Conservation (phyloP, 2,797 vertebrate genomes). For the Scomberomorus guttatus region DNA sequence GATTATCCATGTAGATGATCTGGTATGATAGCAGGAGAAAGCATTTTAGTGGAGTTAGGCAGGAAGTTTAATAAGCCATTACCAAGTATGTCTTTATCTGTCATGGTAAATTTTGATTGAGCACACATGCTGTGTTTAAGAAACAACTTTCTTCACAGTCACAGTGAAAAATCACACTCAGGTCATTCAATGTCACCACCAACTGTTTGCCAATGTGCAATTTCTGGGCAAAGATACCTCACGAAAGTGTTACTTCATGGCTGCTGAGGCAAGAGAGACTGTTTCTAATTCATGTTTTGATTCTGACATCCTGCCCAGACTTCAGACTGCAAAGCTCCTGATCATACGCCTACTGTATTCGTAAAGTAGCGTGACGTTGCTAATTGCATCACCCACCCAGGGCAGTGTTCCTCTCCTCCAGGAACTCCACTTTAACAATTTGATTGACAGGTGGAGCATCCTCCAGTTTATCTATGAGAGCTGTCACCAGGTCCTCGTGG, state of each 20-base stretch:
- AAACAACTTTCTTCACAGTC: conserved; percentile 44
- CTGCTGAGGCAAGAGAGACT: conserved; percentile 29
- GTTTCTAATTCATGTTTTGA: conserved; percentile 47
- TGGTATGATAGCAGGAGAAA: background rate
- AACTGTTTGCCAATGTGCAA: conserved; percentile 56
- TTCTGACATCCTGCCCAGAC: conserved; percentile 51
- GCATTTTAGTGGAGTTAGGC: too few relatives aligned
- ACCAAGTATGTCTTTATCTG: background rate
- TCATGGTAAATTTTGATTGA: conserved; percentile 17
- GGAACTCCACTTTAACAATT: conserved; percentile 94
- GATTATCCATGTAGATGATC: background rate
- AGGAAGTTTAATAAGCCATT: too few relatives aligned
- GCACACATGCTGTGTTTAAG: conserved; percentile 20
- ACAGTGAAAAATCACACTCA: conserved; percentile 47
- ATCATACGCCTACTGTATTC: conserved; percentile 32
- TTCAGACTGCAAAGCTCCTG: conserved; percentile 21
- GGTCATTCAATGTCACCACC: conserved; percentile 34
- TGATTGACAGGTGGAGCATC: conserved; percentile 95
- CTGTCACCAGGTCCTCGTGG: conserved; percentile 93
- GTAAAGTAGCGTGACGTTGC: conserved; percentile 37
- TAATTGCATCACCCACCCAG: conserved; percentile 86
- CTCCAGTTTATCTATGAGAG: conserved; percentile 94
- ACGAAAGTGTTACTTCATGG: conserved; percentile 36
- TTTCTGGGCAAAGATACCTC: conserved; percentile 37
- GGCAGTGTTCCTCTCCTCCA: conserved; percentile 96